These are phyloP conservation scores for Patella caerulea DNA, from an alignment of 2,888 invertebrate genomes.

Conservation along the genomic window DNA sequence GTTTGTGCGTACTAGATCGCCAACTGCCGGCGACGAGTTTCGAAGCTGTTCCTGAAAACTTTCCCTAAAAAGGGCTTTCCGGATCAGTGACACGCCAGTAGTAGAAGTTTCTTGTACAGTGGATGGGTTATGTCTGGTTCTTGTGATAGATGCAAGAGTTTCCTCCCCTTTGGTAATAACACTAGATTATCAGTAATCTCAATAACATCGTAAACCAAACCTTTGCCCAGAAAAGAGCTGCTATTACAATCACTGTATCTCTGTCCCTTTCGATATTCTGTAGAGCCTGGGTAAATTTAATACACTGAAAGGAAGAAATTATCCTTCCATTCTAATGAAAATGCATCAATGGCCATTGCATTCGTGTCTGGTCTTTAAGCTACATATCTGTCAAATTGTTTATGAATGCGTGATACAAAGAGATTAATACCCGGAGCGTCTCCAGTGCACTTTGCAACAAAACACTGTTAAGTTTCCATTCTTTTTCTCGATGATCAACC, in stretches of 20 bases:
- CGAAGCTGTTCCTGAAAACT: conserved; percentile 21
- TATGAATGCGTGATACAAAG: conserved; percentile 25
- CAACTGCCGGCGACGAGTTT: conserved; percentile 15
- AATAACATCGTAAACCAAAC: neutral
- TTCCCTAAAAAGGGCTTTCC: conserved; percentile 21
- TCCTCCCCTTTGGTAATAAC: no score
- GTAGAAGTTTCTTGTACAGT: conserved; percentile 10
- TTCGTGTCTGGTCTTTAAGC: conserved; percentile 29
- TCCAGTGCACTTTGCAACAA: conserved; percentile 12
- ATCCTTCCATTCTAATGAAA: conserved; percentile 22
- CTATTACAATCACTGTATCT: conserved; percentile 22
- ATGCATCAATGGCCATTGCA: conserved; percentile 26
- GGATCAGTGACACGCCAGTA: conserved; percentile 22
- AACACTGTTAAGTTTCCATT: conserved; percentile 26
- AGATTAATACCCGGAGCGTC: conserved; percentile 21
- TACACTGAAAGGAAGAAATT: conserved; percentile 13
- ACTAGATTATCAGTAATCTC: no score
- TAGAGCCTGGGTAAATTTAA: conserved; percentile 14
- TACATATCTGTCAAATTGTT: conserved; percentile 20
- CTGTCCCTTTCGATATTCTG: conserved; percentile 25
- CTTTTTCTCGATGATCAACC: conserved; percentile 7
- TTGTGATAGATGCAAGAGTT: conserved; percentile 8
- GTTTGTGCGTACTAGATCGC: conserved; percentile 16
- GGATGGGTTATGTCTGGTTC: conserved; percentile 20
- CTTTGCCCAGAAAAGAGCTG: conserved; percentile 24